Conservation (phyloP, 2,113 vertebrate genomes). For the Ameiurus melas region DNA sequence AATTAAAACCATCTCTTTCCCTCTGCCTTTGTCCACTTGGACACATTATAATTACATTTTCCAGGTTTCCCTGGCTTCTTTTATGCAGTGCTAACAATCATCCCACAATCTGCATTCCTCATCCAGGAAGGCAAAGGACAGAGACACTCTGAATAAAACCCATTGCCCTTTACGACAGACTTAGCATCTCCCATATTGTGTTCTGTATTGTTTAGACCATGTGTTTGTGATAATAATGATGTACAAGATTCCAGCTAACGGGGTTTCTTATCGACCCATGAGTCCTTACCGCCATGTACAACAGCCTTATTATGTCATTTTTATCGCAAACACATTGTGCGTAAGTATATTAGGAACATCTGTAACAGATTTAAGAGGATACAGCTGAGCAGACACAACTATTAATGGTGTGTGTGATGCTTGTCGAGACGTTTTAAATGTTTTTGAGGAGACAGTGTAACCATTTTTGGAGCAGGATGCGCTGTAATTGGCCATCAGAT, state of each 20-base stretch:
- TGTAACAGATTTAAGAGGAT: slow-evolving; percentile 23
- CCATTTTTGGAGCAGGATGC: slow-evolving; percentile 11
- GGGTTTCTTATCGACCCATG: slow-evolving; percentile 13
- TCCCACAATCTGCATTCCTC: neutral
- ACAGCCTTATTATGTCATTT: slow-evolving; percentile 27
- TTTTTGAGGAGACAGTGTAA: slow-evolving; percentile 20
- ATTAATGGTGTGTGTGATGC: slow-evolving; percentile 5
- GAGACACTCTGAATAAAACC: neutral
- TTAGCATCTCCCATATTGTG: neutral
- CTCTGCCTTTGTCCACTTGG: slow-evolving; percentile 35
- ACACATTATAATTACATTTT: slow-evolving; percentile 47
- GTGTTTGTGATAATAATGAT: slow-evolving; percentile 30
- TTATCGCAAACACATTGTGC: slow-evolving; percentile 29
- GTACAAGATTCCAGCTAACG: slow-evolving; percentile 18
- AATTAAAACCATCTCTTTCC: slow-evolving; percentile 61
- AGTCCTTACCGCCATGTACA: slow-evolving; percentile 9
- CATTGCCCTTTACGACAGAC: neutral
- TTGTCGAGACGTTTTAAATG: slow-evolving; percentile 19
- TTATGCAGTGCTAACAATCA: slow-evolving; percentile 3
- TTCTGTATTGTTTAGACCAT: neutral
- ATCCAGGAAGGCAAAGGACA: neutral
- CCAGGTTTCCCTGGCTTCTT: slow-evolving; percentile 37
- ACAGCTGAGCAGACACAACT: slow-evolving; percentile 23
- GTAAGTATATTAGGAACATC: slow-evolving; percentile 11
- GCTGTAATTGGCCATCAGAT: slow-evolving; percentile 29